Base-by-base conservation (phyloP, 1,140 invertebrate genomes). In the Augochlora pura region DNA sequence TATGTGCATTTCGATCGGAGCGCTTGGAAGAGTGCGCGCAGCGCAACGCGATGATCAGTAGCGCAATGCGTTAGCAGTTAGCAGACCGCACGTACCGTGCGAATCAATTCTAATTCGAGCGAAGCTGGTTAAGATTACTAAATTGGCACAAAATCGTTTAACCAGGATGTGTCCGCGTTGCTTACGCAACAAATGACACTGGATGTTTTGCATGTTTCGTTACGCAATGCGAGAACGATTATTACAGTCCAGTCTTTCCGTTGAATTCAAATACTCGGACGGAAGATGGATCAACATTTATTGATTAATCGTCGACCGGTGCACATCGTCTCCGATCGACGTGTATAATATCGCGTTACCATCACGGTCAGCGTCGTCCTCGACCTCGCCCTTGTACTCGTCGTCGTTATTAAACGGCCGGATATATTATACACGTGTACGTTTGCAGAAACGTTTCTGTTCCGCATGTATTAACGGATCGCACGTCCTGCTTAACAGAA, bases 71-170 rank as follows among this genome's bases (percentile, higher is more conserved):
- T 18, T 39, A 57, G 38, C 21, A 12, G 14, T 18, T 39, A 57
- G 38, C 21, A 12, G 8, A 62, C 16, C 60, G 32, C 62, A 38
- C 49, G 77, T 83, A 76, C 72, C 82, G 57, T 72, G 69, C 73
- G 71, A 84, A 84, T 69, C 69, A 84, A 73, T 84, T 85, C 72
- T 84, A 85, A 84, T 85, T 85, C 82, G 49, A 84, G 65, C 78
- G 64, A 70, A 82, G 76, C 72, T 82, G 60, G 84, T 86, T 90
- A 90, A 88, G 86, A 91, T 88, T 86, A 85, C 86, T 83, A 90
- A 91, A 91, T 90, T 90, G 90, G 85, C 82, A 88, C 87, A 82
- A 90, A 90, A 91, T 89, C 89, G 85, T 91, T 91, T 90, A 91
- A 91, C 86, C 87, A 90, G 90, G 90, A 91, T 91, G 89, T 91